phyloP scores from a whole-genome alignment of 2,888 invertebrate species.

The Petrolisthes cinctipes region DNA sequence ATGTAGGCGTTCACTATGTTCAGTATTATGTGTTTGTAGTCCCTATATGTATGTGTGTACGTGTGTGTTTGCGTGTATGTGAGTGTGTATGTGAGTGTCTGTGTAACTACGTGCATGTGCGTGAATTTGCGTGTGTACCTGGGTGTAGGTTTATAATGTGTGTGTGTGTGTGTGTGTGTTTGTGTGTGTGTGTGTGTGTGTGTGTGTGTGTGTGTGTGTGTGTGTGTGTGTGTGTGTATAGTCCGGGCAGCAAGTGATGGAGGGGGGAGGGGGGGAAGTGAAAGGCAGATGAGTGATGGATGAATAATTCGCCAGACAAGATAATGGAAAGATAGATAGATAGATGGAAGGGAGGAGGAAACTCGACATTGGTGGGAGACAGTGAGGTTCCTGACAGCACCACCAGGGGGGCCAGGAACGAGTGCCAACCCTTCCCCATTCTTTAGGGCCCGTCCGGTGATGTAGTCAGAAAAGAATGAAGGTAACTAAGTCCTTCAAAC shows the following conservation, averaged over 20 bases:
- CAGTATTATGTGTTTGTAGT: no score
- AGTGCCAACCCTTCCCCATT: no score
- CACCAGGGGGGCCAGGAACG: not conserved
- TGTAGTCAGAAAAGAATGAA: no score
- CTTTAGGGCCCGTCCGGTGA: no score
- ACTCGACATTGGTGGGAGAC: not conserved
- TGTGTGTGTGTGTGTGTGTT: constrained; percentile 10
- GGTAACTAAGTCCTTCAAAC: no score
- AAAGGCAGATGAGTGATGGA: not conserved
- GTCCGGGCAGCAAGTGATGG: not conserved
- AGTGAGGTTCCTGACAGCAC: no score
- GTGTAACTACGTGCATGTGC: not conserved
- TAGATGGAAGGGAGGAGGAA: not conserved
- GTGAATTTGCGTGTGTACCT: not conserved
- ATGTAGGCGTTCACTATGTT: no score
- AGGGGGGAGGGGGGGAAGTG: not conserved
- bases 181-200: constrained; percentile 24
- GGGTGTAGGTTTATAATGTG: not conserved
- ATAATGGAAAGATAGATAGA: not conserved
- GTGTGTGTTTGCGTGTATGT: constrained; percentile 11
- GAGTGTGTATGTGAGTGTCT: not conserved
- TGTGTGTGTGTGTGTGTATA: not conserved
- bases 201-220: constrained; percentile 13
- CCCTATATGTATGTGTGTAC: not conserved
- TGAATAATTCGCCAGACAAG: not conserved